These are phyloP conservation scores for Scytalopus superciliaris DNA, from an alignment of 2,113 vertebrate genomes.

Conservation along the genomic window DNA sequence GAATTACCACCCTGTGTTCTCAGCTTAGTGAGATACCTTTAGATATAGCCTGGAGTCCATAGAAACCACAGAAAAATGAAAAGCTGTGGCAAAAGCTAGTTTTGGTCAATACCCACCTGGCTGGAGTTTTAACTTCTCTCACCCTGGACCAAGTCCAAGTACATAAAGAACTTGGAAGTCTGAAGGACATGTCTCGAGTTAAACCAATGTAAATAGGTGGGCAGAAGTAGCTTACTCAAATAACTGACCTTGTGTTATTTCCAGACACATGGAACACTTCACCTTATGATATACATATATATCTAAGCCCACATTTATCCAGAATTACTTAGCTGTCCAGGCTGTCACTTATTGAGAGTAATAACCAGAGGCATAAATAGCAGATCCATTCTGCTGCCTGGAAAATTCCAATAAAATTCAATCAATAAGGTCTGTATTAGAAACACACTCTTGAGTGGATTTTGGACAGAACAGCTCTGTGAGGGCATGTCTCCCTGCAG, in stretches of 20 bases:
- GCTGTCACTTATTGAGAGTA: neutral
- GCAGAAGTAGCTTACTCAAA: neutral
- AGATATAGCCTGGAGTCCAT: neutral
- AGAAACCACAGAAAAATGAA: neutral
- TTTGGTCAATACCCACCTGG: neutral
- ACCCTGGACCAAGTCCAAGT: conserved; percentile 7
- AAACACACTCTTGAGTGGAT: conserved; percentile 36
- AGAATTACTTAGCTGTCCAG: neutral
- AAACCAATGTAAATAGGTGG: neutral
- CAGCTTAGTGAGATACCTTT: neutral
- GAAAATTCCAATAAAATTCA: conserved; percentile 49
- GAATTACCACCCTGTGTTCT: neutral
- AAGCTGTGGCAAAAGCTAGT: neutral
- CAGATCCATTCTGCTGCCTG: conserved; percentile 42
- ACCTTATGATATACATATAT: neutral
- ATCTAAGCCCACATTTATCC: neutral
- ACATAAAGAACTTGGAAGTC: neutral
- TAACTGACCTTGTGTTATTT: neutral
- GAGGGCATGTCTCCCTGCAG: conserved; percentile 46
- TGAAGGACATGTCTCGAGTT: neutral
- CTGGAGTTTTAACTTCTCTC: neutral
- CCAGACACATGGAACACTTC: neutral
- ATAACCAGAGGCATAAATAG: conserved; percentile 1
- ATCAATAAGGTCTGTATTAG: conserved; percentile 39
- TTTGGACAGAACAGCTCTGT: neutral